Conservation (phyloP, 2,797 vertebrate genomes). For the Epinephelus awoara region DNA sequence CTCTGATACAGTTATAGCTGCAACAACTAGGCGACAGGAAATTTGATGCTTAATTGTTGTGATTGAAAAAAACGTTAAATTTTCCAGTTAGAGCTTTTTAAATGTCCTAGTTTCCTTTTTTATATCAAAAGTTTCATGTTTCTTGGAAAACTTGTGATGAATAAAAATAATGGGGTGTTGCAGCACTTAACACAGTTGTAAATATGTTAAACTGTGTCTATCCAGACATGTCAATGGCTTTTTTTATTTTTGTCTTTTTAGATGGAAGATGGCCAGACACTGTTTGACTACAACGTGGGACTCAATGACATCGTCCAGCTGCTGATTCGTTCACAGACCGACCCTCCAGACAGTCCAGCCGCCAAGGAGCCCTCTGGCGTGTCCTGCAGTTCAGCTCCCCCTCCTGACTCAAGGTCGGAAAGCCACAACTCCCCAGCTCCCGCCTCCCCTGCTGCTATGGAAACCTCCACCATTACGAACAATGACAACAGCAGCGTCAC, state of each 20-base stretch:
- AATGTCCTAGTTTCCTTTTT: neutral
- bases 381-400: conserved; percentile 66
- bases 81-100: neutral
- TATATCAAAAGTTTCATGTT: too few relatives aligned
- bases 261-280: conserved; percentile 99
- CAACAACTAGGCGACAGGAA: neutral
- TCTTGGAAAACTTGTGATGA: too few relatives aligned
- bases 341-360: conserved; percentile 87
- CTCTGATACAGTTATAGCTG: neutral
- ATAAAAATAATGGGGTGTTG: neutral
- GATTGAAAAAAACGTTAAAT: too few relatives aligned
- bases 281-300: conserved; percentile 99
- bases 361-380: conserved; percentile 85
- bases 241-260: conserved; percentile 65
- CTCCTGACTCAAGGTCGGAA: conserved; percentile 63
- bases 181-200: neutral
- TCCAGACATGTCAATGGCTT: conserved; percentile 33
- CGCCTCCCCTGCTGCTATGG: conserved; percentile 58
- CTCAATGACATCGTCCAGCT: conserved; percentile 99
- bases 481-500: conserved; percentile 66
- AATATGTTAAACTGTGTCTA: neutral
- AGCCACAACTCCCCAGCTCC: conserved; percentile 61
- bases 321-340: conserved; percentile 94
- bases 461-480: conserved; percentile 66
- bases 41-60: neutral